Base-by-base conservation (phyloP, 2,113 vertebrate genomes). In the Apaloderma vittatum region DNA sequence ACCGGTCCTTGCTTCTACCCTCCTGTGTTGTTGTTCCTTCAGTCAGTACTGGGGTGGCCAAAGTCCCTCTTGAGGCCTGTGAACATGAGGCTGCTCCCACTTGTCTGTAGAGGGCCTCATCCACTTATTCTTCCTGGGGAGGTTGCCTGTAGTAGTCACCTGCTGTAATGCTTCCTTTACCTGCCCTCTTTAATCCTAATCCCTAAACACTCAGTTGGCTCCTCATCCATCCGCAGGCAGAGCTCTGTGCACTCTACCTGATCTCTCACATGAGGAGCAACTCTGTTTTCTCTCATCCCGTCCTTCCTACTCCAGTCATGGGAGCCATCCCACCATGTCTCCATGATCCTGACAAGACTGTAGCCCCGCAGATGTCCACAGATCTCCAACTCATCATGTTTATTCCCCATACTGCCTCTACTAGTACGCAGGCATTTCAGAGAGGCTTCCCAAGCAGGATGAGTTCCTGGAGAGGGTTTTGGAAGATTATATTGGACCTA, bases 291-390 rank as follows among this genome's bases (percentile, higher is more conserved):
- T 52, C 43, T 30, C 52, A 34, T 23, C 4, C 58, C 15, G 8
- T 43, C 32, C 40, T 77, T 52, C 40, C 13, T 21, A 51, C 11
- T 43, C 11, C 23, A 32, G 70, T 13, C 55, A 40, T 10, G 17
- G 59, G 10, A 82, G 26, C 21, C 55, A 52, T 49, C 30, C 40
- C 55, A 62, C 30, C 20, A 9, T 0, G 15, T 36, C 61, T 54
- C 57, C 0, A 0, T 40, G 36, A 32, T 30, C 14, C 61, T 3
- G 6, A 48, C 40, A 78, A 21, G 40, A 49, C 0, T 52, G 8
- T 2, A 58, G 46, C 22, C 13, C 43, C 57, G 46, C 34, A 65
- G 32, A 5, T 57, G 51, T 61, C 90, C 30, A 8, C 3, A 4
- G 43, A 37, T 43, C 43, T 52, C 76, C 24, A 22, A 18, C 36